Base-by-base conservation (phyloP, 2,797 vertebrate species). In the Enteromius radiatus region DNA sequence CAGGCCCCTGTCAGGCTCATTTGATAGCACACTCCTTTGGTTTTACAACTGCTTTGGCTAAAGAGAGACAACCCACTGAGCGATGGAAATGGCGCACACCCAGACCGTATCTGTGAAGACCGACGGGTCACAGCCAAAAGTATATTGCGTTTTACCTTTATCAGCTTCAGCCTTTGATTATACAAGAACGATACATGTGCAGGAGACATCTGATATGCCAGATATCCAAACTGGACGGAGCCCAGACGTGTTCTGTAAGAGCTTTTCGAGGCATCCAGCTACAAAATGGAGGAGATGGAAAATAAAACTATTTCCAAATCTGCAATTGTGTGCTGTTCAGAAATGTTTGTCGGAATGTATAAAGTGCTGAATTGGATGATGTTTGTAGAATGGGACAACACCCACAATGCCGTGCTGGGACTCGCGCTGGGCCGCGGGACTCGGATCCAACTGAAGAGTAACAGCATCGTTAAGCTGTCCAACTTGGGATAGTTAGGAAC, bases 361-460 rank as follows among this genome's bases (percentile, higher is more conserved):
- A 54, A 82, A 83, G 54, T 69, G 74, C 41, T 69, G 74, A 77
- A 77, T 83, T 83, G 74, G 74, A 83, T 69, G 73, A 82, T 63
- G 65, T 76, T 84, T 78, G 75, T 70, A 86, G 76, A 84, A 86
- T 85, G 80, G 84, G 85, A 85, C 82, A 83, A 70, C 86, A 83
- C 78, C 61, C 80, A 82, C 86, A 76, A 84, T 84, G 76, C 73
- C 61, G 31, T 63, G 75, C 70, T 78, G 84, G 84, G 85, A 87
- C 78, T 87, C 81, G 83, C 74, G 36, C 54, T 85, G 84, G 86
- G 82, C 84, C 85, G 23, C 78, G 75, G 76, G 79, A 82, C 75
- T 85, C 84, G 41, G 81, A 85, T 88, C 85, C 81, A 84, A 86
- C 64, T 84, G 85, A 85, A 80, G 84, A 84, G 84, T 82, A 85